Conservation (phyloP, 2,797 vertebrate species). For the Hippoglossus hippoglossus region DNA sequence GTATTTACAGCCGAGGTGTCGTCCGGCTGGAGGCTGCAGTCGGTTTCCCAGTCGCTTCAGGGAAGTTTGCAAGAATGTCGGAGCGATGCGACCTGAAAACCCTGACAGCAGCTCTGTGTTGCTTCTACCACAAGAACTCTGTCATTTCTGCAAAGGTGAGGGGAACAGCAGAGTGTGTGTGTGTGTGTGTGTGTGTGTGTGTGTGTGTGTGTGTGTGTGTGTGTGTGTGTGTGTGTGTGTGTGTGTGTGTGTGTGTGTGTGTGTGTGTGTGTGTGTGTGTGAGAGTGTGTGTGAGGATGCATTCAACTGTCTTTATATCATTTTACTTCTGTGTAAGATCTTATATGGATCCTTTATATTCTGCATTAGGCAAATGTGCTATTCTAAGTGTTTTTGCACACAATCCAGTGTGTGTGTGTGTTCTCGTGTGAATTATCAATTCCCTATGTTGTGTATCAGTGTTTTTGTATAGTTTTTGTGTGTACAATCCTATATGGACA, state of each 20-base stretch:
- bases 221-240: background rate
- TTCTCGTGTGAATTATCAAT: background rate
- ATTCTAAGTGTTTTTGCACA: too few relatives aligned
- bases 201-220: background rate
- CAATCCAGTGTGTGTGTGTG: background rate
- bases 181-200: background rate
- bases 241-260: too few relatives aligned
- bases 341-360: too few relatives aligned
- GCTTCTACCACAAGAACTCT: conserved; percentile 94
- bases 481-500: background rate
- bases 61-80: conserved; percentile 82
- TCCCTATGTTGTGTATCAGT: background rate
- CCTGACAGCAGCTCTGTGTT: conserved; percentile 92
- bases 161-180: conserved; percentile 19
- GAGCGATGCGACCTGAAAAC: conserved; percentile 90
- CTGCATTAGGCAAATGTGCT: too few relatives aligned
- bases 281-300: background rate
- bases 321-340: too few relatives aligned
- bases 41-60: conserved; percentile 7
- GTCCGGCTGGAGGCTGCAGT: background rate
- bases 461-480: background rate
- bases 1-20: conserved; percentile 12
- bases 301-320: background rate
- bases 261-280: too few relatives aligned
- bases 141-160: conserved; percentile 94